These are phyloP conservation scores for Turritopsis rubra DNA, from an alignment of 30 jellyfish, hydroid and myxozoan species.

Conservation along the genomic window DNA sequence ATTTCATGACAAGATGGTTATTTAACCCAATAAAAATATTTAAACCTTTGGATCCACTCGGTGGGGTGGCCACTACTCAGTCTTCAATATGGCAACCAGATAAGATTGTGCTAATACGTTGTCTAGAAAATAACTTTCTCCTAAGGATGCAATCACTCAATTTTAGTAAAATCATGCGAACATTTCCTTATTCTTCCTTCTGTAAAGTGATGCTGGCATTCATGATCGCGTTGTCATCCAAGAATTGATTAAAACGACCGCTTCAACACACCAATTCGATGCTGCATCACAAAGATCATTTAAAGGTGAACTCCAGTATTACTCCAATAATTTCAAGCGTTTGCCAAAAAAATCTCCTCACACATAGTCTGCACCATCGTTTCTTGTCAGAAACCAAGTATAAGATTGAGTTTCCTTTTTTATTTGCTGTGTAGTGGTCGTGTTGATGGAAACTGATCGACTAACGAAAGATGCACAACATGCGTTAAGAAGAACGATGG, in stretches of 20 bases:
- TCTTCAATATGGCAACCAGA: no score
- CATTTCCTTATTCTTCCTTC: not conserved
- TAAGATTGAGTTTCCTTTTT: no score
- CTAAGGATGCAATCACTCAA: no score
- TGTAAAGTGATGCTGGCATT: conserved; percentile 93
- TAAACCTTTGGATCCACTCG: not conserved
- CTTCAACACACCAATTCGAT: conserved; percentile 92
- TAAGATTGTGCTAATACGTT: no score
- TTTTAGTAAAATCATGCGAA: no score
- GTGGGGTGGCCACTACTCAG: not conserved
- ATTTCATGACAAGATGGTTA: no score
- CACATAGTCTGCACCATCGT: no score
- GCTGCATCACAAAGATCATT: conserved; percentile 80
- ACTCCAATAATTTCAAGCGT: no score
- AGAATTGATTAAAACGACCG: conserved; percentile 93
- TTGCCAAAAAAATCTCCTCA: not conserved
- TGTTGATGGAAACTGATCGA: conserved; percentile 87
- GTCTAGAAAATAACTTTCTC: no score
- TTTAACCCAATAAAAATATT: no score
- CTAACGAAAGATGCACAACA: conserved; percentile 99
- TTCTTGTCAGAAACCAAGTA: no score
- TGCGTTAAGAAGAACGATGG: conserved; percentile 99
- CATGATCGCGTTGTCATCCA: conserved; percentile 97
- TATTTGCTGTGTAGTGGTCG: conserved; percentile 52
- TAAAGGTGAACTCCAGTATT: conserved; percentile 90